phyloP scores from a whole-genome alignment of 2,888 invertebrate genomes.

The Isoperla grammatica region DNA sequence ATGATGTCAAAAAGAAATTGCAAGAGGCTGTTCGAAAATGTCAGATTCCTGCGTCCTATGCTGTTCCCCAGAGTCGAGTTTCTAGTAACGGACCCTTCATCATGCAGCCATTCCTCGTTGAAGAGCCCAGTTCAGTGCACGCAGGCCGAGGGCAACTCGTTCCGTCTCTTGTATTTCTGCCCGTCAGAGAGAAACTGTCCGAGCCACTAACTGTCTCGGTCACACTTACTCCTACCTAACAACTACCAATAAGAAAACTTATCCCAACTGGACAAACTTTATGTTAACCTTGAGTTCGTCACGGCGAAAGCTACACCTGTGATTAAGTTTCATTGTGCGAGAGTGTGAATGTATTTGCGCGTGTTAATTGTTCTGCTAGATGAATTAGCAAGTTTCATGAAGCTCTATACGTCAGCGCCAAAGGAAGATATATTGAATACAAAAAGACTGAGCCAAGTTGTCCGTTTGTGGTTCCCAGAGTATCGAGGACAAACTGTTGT shows the following conservation, averaged over 20 bases:
- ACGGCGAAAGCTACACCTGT: slow-evolving; percentile 50
- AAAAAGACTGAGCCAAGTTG: slow-evolving; percentile 31
- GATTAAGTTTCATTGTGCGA: slow-evolving; percentile 39
- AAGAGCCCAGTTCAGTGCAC: slow-evolving; percentile 55
- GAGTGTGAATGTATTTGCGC: slow-evolving; percentile 21
- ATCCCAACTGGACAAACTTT: neutral
- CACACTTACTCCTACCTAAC: slow-evolving; percentile 86
- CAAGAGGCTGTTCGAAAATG: slow-evolving; percentile 51
- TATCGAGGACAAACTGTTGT: slow-evolving; percentile 30
- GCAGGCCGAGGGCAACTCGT: slow-evolving; percentile 46
- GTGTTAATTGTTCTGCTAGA: slow-evolving; percentile 20
- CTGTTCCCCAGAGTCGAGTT: slow-evolving; percentile 50
- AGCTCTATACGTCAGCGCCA: slow-evolving; percentile 28
- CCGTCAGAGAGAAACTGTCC: slow-evolving; percentile 81
- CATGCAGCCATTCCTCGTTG: slow-evolving; percentile 90
- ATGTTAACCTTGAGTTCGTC: slow-evolving; percentile 24
- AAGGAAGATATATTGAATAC: slow-evolving; percentile 17
- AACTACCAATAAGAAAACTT: neutral
- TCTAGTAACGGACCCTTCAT: slow-evolving; percentile 50
- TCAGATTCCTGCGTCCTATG: slow-evolving; percentile 58
- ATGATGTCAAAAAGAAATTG: slow-evolving; percentile 44
- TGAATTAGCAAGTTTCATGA: slow-evolving; percentile 16
- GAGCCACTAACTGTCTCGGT: slow-evolving; percentile 86
- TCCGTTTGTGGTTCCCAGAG: slow-evolving; percentile 30
- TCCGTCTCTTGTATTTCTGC: slow-evolving; percentile 90